A percentile compares a stretch with the other conserved stretches of the same genome.
Conservation (phyloP, 2,888 invertebrate species). For the Trypoxylon attenuatum region DNA sequence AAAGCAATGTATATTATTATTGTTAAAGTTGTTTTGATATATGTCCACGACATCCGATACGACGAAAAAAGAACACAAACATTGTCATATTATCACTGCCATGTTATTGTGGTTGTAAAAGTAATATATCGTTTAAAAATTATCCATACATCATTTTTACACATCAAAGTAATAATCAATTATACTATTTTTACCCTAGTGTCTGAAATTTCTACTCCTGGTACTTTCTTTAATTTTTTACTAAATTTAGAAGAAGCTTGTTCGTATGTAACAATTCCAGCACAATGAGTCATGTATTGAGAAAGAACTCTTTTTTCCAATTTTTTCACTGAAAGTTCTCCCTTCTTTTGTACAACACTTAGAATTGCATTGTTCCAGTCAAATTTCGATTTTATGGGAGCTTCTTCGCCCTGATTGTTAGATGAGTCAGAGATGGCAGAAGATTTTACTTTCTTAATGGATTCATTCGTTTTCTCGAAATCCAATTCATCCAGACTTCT, state of each 20-base stretch:
- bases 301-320: constrained; percentile 85
- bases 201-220: constrained; percentile 79
- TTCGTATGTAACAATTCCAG: constrained; percentile 77
- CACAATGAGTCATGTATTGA: constrained; percentile 77
- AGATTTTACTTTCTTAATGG: constrained; percentile 11
- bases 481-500: constrained; percentile 37
- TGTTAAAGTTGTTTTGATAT: too few species aligned
- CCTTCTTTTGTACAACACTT: constrained; percentile 70
- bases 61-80: too few species aligned
- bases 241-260: constrained; percentile 83
- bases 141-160: too few species aligned
- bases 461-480: constrained; percentile 30
- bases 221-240: constrained; percentile 82
- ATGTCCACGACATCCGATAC: too few species aligned
- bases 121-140: too few species aligned
- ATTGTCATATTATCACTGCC: too few species aligned
- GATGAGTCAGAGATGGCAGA: constrained; percentile 14
- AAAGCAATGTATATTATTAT: too few species aligned
- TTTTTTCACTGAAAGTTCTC: constrained; percentile 83
- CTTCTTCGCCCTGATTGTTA: constrained; percentile 7
- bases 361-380: constrained; percentile 64
- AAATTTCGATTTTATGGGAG: constrained; percentile 49
- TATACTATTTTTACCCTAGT: constrained; percentile 76
- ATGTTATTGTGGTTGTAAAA: too few species aligned
- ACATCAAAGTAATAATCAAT: too few species aligned